Base-by-base conservation (phyloP, 2,113 vertebrate genomes). In the Silurus meridionalis region DNA sequence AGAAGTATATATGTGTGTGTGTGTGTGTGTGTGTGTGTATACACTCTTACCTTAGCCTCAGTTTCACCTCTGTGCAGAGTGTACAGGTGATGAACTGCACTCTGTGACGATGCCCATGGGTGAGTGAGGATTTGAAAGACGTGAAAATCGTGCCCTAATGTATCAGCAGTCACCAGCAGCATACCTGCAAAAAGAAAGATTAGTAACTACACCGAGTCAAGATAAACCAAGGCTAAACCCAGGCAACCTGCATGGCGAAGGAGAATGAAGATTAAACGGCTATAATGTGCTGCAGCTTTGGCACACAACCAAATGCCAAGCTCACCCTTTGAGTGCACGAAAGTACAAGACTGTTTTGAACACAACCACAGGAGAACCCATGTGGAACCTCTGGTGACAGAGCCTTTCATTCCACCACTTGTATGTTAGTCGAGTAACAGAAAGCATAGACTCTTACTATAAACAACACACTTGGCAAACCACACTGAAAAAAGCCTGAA, bases 61-160 rank as follows among this genome's bases (percentile, higher is more conserved):
- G 98, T 99, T 91, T 99, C 98, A 85, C 98, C 98, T n/a, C 98
- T 96, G 91, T 99, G 98, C 89, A 99, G 94, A 0, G 98, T 99
- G 85, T 99, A 99, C 53, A 99, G 95, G 89, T 99, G 98, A 93
- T 99, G 97, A 83, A 99, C 96, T 2, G 98, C 97, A 89, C 97
- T 97, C 95, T 99, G 98, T 21, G 97, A 97, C 0, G 98, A 98
- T 7, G 96, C 96, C 96, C 97, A 98, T 17, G 98, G 98, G 91
- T 99, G 98, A 87, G 98, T 99, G 91, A 99, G 95, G 88, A 99
- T 94, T 94, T 98, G 97, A 91, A 99, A 99, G 89, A 99, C 97
- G 83, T 99, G 97, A 89, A 99, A 99, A 92, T 99, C 98, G 2
- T 99, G 98, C 90, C 98, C 98, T 91, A 97, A 92, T 0, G 96